A percentile compares a stretch with the other conserved stretches of the same genome.
These are phyloP conservation scores for Plemyria rubiginata DNA, from an alignment of 2,888 invertebrate genomes.

Conservation along the genomic window DNA sequence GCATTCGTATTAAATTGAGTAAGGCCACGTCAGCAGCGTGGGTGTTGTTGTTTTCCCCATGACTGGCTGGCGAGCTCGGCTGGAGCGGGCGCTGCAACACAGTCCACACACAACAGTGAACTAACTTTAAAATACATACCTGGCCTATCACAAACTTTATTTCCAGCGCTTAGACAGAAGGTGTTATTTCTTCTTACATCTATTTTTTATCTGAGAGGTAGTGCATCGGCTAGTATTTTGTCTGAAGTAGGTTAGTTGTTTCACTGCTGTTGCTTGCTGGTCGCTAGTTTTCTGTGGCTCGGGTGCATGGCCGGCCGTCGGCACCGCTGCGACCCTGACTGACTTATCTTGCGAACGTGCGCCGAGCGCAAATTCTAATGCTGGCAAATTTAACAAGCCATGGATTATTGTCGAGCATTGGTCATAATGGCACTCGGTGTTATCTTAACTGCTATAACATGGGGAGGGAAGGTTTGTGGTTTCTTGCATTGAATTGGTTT, in stretches of 20 bases:
- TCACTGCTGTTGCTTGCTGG: conserved; percentile 16
- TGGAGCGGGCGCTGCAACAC: conserved; percentile 43
- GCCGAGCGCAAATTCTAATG: conserved; percentile 82
- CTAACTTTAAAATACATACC: conserved; percentile 27
- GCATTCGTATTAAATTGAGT: conserved; percentile 55
- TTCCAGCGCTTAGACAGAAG: not conserved
- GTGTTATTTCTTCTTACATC: not conserved
- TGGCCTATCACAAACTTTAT: conserved; percentile 17
- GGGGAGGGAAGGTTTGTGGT: not conserved
- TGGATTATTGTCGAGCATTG: conserved; percentile 57
- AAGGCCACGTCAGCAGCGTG: conserved; percentile 61
- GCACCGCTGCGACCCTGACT: conserved; percentile 84
- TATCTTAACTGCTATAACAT: conserved; percentile 19
- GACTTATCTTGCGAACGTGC: conserved; percentile 83
- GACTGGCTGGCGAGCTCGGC: conserved; percentile 52
- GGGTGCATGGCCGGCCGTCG: conserved; percentile 84
- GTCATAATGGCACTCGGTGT: conserved; percentile 24
- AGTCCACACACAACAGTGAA: conserved; percentile 15
- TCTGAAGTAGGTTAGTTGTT: conserved; percentile 9
- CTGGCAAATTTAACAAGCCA: conserved; percentile 74
- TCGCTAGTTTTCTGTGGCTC: conserved; percentile 44
- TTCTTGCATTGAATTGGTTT: not conserved
- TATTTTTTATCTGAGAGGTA: not conserved
- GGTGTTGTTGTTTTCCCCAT: conserved; percentile 69
- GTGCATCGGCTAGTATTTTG: not conserved